phyloP scores from a whole-genome alignment of 2,797 vertebrate species.

The Sebastes goodei region DNA sequence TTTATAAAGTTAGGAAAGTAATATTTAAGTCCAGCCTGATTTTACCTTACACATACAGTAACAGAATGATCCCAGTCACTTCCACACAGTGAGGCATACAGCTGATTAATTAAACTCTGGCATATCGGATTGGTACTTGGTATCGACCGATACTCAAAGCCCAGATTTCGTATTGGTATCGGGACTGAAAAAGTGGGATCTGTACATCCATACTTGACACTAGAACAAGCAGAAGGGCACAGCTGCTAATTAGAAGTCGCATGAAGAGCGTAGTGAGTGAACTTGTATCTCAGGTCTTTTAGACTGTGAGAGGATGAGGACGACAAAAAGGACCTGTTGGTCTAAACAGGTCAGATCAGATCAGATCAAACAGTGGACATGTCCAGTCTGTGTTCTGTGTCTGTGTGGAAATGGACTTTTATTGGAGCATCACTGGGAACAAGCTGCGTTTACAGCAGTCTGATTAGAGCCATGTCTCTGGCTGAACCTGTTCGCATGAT shows the following conservation, averaged over 20 bases:
- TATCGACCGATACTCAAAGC: too few relatives aligned
- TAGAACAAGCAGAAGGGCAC: neutral
- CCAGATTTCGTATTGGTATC: too few relatives aligned
- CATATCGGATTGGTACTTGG: too few relatives aligned
- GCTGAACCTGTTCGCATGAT: slow-evolving; percentile 8
- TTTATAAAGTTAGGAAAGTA: too few relatives aligned
- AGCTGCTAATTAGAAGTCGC: neutral
- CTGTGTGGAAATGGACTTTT: neutral
- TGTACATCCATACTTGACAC: neutral
- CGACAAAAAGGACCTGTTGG: neutral
- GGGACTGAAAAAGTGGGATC: too few relatives aligned
- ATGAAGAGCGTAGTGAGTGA: neutral
- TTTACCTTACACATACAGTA: too few relatives aligned
- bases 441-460: neutral
- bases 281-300: neutral
- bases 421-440: neutral
- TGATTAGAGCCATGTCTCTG: neutral
- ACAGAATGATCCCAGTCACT: too few relatives aligned
- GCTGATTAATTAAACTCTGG: too few relatives aligned
- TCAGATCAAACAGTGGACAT: neutral
- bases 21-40: too few relatives aligned
- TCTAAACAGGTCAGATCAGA: slow-evolving; percentile 2
- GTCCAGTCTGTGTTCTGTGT: neutral
- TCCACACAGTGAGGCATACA: too few relatives aligned
- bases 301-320: neutral